Percentiles rank a stretch among this genome's conserved stretches.
Conservation (phyloP, 1,140 invertebrate species). For the Elysia chlorotica region DNA sequence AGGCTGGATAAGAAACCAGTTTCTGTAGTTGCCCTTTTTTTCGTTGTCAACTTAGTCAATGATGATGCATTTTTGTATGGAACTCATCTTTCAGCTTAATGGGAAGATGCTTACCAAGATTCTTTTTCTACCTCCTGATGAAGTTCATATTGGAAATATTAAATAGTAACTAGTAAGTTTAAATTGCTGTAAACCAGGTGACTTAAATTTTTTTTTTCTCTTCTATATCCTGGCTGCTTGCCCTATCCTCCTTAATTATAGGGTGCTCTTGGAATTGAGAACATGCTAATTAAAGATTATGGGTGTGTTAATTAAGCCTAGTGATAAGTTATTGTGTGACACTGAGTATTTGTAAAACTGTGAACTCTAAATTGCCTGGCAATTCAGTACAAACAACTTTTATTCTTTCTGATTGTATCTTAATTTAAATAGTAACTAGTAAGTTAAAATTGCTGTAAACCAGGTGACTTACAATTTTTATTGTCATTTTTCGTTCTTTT, state of each 20-base stretch:
- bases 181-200: no score
- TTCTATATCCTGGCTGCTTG: no score
- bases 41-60: neutral
- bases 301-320: no score
- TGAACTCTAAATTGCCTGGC: neutral
- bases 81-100: slow-evolving; percentile 38
- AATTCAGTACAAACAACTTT: neutral
- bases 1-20: no score
- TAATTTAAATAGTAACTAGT: neutral
- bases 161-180: no score
- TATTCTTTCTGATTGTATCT: neutral
- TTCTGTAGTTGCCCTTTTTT: neutral
- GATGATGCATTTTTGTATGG: neutral
- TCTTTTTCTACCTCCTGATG: slow-evolving; percentile 47
- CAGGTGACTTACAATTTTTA: no score
- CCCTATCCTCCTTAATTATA: no score
- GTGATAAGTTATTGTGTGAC: neutral
- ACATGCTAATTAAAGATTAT: no score
- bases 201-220: no score
- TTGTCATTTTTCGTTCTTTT: neutral
- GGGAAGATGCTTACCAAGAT: slow-evolving; percentile 43
- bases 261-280: no score
- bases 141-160: slow-evolving; percentile 37
- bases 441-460: neutral
- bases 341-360: neutral